Evolutionary conservation across 2,888 invertebrate species (phyloP).

Genomic region (Cryptocephalus primarius): DNA sequence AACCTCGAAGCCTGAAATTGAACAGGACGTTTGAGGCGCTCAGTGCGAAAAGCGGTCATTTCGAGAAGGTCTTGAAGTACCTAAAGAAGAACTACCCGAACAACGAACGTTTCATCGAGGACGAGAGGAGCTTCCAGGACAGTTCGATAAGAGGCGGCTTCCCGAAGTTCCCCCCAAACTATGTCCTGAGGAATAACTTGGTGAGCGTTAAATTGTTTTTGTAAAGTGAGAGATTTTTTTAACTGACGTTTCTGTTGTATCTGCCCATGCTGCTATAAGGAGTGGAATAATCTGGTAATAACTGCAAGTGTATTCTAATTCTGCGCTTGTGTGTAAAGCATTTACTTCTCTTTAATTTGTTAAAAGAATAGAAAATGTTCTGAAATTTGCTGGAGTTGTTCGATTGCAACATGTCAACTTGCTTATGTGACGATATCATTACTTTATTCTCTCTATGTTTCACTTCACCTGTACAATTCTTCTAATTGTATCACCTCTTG

Average conservation of each 20-base stretch:
- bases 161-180: conserved; percentile 45
- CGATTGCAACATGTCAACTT: too few relatives aligned
- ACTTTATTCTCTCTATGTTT: too few relatives aligned
- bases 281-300: conserved; percentile 10
- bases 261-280: conserved; percentile 2
- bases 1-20: neutral
- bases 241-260: neutral
- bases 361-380: too few relatives aligned
- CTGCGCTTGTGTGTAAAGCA: neutral
- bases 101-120: conserved; percentile 8
- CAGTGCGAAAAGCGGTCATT: conserved; percentile 2
- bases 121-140: conserved; percentile 10
- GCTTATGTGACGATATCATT: too few relatives aligned
- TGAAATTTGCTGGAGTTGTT: too few relatives aligned
- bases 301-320: neutral
- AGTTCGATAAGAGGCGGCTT: conserved; percentile 45
- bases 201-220: conserved; percentile 30
- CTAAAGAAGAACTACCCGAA: conserved; percentile 10
- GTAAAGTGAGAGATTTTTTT: neutral
- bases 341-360: neutral
- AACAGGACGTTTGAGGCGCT: conserved; percentile 8
- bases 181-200: conserved; percentile 40
- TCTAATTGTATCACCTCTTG: neutral
- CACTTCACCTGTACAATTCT: neutral
- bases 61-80: conserved; percentile 9